These are phyloP conservation scores for Pseudochaenichthys georgianus DNA, from an alignment of 2,797 vertebrate species.

Conservation along the genomic window DNA sequence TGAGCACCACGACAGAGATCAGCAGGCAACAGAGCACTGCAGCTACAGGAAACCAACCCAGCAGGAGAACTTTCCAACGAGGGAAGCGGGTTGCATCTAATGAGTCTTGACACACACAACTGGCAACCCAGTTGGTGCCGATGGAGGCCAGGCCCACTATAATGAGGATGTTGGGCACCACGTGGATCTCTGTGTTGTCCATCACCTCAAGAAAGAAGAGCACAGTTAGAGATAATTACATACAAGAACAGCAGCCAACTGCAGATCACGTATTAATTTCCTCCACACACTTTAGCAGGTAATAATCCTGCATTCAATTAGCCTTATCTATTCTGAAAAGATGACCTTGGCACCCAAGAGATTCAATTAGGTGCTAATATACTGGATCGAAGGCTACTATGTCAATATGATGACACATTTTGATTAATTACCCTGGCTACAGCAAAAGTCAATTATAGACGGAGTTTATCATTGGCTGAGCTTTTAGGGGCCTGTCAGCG, in stretches of 20 bases:
- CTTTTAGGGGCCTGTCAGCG: slow-evolving; percentile 19
- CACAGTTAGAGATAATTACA: slow-evolving; percentile 25
- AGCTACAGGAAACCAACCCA: slow-evolving; percentile 88
- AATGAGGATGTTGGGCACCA: slow-evolving; percentile 97
- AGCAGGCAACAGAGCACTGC: slow-evolving; percentile 86
- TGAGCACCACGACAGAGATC: slow-evolving; percentile 88
- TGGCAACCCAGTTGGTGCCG: slow-evolving; percentile 91
- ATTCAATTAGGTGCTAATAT: slow-evolving; percentile 58
- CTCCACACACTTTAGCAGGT: slow-evolving; percentile 40
- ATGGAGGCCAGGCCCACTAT: slow-evolving; percentile 91
- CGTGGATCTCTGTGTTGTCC: slow-evolving; percentile 95
- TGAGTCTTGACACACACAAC: slow-evolving; percentile 95
- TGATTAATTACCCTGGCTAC: slow-evolving; percentile 26
- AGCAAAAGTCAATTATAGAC: slow-evolving; percentile 46
- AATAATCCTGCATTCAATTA: slow-evolving; percentile 60
- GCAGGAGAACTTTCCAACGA: slow-evolving; percentile 92
- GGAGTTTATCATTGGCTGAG: slow-evolving; percentile 40
- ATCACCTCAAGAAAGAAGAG: slow-evolving; percentile 86
- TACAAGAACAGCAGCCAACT: slow-evolving; percentile 20
- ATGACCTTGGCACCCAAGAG: slow-evolving; percentile 36
- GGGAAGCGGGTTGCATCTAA: slow-evolving; percentile 91
- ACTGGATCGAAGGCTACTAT: slow-evolving; percentile 21
- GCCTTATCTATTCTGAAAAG: slow-evolving; percentile 51
- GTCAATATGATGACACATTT: slow-evolving; percentile 45
- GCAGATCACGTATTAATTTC: slow-evolving; percentile 51